Evolutionary conservation across 1,140 invertebrate genomes (phyloP), one percentile per base, ranked within the genome.

Genomic region (Drosophila littoralis): DNA sequence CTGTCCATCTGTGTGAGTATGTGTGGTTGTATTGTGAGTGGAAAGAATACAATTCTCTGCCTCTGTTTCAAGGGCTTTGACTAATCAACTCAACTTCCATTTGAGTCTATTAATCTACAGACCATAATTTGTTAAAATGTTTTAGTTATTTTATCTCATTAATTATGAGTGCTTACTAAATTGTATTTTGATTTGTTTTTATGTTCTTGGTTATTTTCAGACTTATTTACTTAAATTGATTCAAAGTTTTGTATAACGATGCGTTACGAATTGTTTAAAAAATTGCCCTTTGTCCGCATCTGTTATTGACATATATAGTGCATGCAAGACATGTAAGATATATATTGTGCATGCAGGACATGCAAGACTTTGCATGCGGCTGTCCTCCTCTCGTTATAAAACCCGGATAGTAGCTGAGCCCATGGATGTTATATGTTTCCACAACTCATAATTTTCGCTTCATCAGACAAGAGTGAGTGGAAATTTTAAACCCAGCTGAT

Each of bases 11-110:
- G 13, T 43, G 33, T 38, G 35, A 28, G 33, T 9, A 5, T 43
- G 12, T 58, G 55, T 61, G 15, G 45, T 8, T 66, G 40, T n/a
- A n/a, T n/a, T n/a, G 12, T 9, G 3, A 38, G 36, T 38, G 10
- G 0, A 4, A 38, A 10, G 4, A 38, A 10, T 10, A 63, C 52
- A 10, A 10, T 80, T 70, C 65, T 65, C 43, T 71, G 71, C 64
- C 48, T 54, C 10, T 46, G 5, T 2, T 22, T 22, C 2, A 22
- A 22, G 22, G 22, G 22, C 2, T 48, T 28, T 28, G 3, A 28
- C 9, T 48, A 10, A 48, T 48, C 9, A 48, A 48, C 10, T 10
- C 1, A 48, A 1, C 6, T 42, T 10, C 7, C 2, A 12, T 13
- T 42, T 13, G 7, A 0, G 4, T 40, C 4, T 40, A 13, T 15